Conservation (phyloP, 1,140 invertebrate species). For the Teleogryllus occipitalis region DNA sequence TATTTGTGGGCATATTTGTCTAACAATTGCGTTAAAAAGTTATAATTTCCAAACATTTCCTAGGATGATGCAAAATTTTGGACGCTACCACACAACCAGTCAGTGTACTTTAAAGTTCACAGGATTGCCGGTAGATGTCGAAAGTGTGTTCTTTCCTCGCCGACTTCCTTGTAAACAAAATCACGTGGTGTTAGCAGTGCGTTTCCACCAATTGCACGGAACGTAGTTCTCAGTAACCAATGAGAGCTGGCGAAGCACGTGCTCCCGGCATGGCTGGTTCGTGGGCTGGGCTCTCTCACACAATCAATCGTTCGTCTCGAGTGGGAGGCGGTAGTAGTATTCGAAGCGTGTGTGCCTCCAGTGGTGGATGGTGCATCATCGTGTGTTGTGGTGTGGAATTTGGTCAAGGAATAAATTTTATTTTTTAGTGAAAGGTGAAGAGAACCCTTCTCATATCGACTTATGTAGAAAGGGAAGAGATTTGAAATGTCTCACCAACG, state of each 20-base stretch:
- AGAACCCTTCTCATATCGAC: not conserved
- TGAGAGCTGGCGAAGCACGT: conserved; percentile 14
- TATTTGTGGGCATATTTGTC: too few relatives aligned
- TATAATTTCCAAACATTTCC: too few relatives aligned
- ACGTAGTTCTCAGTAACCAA: conserved; percentile 14
- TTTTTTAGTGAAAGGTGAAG: not conserved
- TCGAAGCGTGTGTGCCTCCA: too few relatives aligned
- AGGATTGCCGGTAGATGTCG: not conserved
- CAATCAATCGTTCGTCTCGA: not conserved
- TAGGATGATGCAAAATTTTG: too few relatives aligned
- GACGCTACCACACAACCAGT: too few relatives aligned
- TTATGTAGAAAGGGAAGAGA: conserved; percentile 7
- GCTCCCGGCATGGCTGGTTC: conserved; percentile 10
- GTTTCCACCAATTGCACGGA: conserved; percentile 14
- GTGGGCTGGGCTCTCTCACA: not conserved
- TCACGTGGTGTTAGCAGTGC: conserved; percentile 11
- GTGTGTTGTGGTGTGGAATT: not conserved
- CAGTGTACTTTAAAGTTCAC: not conserved
- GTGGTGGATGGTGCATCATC: not conserved
- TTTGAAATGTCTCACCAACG: conserved; percentile 32
- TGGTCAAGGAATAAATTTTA: not conserved
- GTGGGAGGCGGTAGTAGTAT: not conserved
- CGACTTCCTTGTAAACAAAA: conserved; percentile 18
- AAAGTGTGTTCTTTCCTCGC: not conserved
- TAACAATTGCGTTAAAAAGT: too few relatives aligned